Conservation (phyloP, 2,797 vertebrate genomes). For the Myotis vivesi region DNA sequence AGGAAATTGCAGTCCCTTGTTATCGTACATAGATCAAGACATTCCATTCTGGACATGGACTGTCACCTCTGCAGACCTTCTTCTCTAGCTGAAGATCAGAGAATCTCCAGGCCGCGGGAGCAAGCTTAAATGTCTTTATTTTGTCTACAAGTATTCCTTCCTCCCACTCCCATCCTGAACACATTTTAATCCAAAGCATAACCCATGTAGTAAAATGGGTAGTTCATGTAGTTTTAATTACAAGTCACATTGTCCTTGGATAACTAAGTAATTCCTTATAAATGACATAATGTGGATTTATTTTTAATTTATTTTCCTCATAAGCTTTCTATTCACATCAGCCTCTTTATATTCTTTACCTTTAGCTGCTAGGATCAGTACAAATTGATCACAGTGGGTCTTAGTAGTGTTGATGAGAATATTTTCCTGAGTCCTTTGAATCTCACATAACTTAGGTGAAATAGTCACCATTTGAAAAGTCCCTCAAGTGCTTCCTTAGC, state of each 20-base stretch:
- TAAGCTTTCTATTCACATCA: background rate
- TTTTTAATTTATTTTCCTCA: conserved; percentile 42
- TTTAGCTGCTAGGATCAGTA: background rate
- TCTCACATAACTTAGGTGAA: background rate
- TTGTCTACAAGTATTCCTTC: conserved; percentile 29
- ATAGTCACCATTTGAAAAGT: background rate
- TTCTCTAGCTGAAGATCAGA: conserved; percentile 65
- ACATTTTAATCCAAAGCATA: background rate
- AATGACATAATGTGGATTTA: background rate
- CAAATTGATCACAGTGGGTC: background rate
- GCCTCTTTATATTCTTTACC: background rate
- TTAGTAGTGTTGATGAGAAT: background rate
- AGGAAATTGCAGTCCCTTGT: conserved; percentile 67
- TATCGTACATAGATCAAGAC: conserved; percentile 63
- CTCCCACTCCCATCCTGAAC: background rate
- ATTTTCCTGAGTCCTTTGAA: background rate
- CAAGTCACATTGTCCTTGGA: background rate
- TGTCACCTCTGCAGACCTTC: conserved; percentile 57
- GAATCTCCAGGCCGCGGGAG: background rate
- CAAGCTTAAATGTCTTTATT: conserved; percentile 65
- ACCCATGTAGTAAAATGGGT: conserved; percentile 27
- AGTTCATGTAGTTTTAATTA: background rate
- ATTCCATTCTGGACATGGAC: conserved; percentile 64
- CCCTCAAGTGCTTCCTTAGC: background rate
- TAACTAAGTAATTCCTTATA: conserved; percentile 26